Percentiles rank a stretch among this genome's conserved stretches.
Conservation (phyloP, 2,888 invertebrate species). For the Herminia tarsipennalis region DNA sequence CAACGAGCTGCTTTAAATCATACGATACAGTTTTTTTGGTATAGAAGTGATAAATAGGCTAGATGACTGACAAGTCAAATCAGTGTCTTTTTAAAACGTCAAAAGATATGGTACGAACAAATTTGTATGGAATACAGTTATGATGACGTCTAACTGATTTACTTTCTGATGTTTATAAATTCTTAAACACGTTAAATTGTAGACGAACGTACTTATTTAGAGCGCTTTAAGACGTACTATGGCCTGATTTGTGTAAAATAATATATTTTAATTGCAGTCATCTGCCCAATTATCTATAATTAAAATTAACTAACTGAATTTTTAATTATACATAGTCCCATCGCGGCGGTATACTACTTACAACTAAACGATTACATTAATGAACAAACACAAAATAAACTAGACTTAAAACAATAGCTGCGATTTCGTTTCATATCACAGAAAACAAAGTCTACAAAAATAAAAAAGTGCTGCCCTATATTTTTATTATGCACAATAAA, state of each 20-base stretch:
- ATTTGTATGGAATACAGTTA: no score
- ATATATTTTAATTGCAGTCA: background rate
- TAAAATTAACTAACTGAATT: background rate
- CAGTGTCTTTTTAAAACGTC: no score
- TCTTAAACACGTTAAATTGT: no score
- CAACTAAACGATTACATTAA: conserved; percentile 28
- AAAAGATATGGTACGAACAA: no score
- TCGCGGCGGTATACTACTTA: conserved; percentile 23
- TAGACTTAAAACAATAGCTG: conserved; percentile 53
- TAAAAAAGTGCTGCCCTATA: conserved; percentile 38
- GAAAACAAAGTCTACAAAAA: conserved; percentile 61
- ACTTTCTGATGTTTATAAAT: no score
- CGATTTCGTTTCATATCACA: conserved; percentile 64
- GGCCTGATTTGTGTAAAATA: no score
- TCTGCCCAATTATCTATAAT: background rate
- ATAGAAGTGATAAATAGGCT: no score
- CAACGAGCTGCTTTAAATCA: conserved; percentile 23
- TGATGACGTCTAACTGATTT: no score
- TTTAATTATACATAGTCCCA: conserved; percentile 25
- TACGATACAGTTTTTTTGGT: background rate
- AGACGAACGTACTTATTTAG: no score
- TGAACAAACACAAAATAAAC: conserved; percentile 46
- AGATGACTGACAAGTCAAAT: no score
- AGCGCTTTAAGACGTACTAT: no score
- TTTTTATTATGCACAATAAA: conserved; percentile 42